These are phyloP conservation scores for Ibidorhyncha struthersii DNA, from an alignment of 2,113 vertebrate genomes.

Conservation along the genomic window DNA sequence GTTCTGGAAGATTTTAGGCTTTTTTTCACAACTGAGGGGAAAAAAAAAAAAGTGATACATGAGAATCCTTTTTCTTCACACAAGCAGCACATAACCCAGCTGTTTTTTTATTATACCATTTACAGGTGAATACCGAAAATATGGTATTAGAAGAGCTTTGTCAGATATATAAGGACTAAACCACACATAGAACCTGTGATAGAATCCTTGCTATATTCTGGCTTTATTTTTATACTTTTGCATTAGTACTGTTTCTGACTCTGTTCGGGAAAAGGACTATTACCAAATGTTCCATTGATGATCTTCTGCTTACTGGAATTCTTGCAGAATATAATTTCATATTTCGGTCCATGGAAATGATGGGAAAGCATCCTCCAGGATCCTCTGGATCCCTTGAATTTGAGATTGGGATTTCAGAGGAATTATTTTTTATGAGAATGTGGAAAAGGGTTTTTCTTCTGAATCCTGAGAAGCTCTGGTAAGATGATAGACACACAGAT, in stretches of 20 bases:
- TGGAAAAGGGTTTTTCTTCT: neutral
- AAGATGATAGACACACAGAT: neutral
- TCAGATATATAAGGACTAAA: neutral
- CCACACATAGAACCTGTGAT: neutral
- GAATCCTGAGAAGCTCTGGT: neutral
- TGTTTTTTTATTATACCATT: neutral
- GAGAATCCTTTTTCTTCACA: neutral
- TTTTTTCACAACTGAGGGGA: neutral
- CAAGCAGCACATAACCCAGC: neutral
- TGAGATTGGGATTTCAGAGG: neutral
- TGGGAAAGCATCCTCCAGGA: neutral
- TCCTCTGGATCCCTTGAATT: neutral
- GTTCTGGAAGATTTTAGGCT: neutral
- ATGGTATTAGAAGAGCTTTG: neutral
- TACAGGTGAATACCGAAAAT: neutral
- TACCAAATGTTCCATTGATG: neutral
- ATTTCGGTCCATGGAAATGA: neutral
- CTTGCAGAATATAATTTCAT: neutral
- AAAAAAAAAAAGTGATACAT: neutral
- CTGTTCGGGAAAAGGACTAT: neutral
- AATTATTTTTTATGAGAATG: neutral
- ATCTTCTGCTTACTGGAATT: neutral
- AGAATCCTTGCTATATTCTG: neutral
- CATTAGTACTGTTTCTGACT: neutral
- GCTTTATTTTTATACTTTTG: neutral